Evolutionary conservation across 2,888 invertebrate species (phyloP).

Genomic region (Germaria angustata): DNA sequence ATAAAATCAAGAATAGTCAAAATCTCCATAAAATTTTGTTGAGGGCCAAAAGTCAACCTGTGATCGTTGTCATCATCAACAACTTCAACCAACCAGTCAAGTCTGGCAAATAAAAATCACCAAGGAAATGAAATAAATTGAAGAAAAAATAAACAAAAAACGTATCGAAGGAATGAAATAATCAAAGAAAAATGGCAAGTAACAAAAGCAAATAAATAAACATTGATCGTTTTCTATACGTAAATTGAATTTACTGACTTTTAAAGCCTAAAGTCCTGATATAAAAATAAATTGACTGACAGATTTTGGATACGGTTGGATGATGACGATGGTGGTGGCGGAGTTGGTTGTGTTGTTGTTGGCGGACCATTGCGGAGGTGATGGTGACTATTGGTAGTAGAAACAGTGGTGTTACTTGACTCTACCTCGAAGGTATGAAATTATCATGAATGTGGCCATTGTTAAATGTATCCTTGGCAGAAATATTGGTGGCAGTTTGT

Average conservation of each 20-base stretch:
- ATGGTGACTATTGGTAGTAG: conserved; percentile 60
- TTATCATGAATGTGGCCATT: conserved; percentile 64
- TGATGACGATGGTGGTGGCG: conserved; percentile 7
- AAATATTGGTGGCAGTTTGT: conserved; percentile 55
- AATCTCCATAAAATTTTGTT: conserved; percentile 28
- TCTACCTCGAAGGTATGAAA: conserved; percentile 62
- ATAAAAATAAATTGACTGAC: conserved; percentile 69
- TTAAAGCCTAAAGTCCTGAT: conserved; percentile 66
- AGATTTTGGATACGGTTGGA: conserved; percentile 67
- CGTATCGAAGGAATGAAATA: neutral
- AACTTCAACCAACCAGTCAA: conserved; percentile 27
- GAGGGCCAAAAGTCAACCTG: conserved; percentile 52
- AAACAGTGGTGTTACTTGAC: conserved; percentile 54
- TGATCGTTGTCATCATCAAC: conserved; percentile 53
- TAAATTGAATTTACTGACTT: conserved; percentile 66
- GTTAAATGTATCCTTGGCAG: conserved; percentile 35
- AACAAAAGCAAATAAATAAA: conserved; percentile 56
- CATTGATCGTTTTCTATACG: conserved; percentile 62
- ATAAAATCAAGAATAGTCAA: conserved; percentile 10
- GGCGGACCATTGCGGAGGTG: conserved; percentile 8
- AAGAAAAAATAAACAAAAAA: conserved; percentile 19
- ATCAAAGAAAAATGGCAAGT: conserved; percentile 25
- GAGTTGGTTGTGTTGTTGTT: conserved; percentile 44
- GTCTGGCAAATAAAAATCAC: conserved; percentile 42
- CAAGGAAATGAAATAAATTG: conserved; percentile 40